phyloP scores from a whole-genome alignment of 1,140 invertebrate genomes.

The Drosophila baimaii region DNA sequence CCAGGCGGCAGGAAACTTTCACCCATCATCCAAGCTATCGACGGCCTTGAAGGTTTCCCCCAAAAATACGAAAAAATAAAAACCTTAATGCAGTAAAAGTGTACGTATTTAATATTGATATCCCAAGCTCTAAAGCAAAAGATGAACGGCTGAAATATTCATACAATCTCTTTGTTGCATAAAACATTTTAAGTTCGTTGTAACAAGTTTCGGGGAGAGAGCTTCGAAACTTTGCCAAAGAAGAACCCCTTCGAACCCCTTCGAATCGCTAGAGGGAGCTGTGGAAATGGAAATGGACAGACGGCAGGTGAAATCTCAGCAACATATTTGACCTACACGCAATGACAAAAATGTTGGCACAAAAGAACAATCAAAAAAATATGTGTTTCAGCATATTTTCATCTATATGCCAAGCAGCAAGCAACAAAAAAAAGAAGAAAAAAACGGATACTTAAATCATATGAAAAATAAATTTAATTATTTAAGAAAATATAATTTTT shows the following conservation, averaged over 20 bases:
- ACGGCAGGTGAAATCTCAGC: constrained; percentile 23
- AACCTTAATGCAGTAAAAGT: constrained; percentile 24
- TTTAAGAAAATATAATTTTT: constrained; percentile 44
- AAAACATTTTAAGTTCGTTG: constrained; percentile 34
- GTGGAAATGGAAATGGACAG: constrained; percentile 3
- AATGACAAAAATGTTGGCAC: constrained; percentile 53
- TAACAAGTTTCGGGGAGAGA: constrained; percentile 18
- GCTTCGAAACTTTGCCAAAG: constrained; percentile 25
- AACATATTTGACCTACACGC: constrained; percentile 54
- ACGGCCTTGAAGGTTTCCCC: constrained; percentile 24
- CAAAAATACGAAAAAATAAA: background rate
- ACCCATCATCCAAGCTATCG: constrained; percentile 20
- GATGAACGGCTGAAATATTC: constrained; percentile 25
- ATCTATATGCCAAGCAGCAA: background rate
- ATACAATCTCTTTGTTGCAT: constrained; percentile 37
- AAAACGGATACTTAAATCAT: constrained; percentile 52
- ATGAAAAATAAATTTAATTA: constrained; percentile 56
- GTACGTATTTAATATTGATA: constrained; percentile 27
- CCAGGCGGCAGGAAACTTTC: constrained; percentile 24
- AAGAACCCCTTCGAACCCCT: constrained; percentile 7
- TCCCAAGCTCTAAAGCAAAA: constrained; percentile 6
- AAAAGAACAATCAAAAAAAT: constrained; percentile 33
- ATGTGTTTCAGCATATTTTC: constrained; percentile 14
- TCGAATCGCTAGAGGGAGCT: background rate
- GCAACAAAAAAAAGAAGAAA: background rate